Evolutionary conservation across 2,888 invertebrate genomes (phyloP), one percentile per base, ranked within the genome.

Genomic region (Macrostomum cliftonense): DNA sequence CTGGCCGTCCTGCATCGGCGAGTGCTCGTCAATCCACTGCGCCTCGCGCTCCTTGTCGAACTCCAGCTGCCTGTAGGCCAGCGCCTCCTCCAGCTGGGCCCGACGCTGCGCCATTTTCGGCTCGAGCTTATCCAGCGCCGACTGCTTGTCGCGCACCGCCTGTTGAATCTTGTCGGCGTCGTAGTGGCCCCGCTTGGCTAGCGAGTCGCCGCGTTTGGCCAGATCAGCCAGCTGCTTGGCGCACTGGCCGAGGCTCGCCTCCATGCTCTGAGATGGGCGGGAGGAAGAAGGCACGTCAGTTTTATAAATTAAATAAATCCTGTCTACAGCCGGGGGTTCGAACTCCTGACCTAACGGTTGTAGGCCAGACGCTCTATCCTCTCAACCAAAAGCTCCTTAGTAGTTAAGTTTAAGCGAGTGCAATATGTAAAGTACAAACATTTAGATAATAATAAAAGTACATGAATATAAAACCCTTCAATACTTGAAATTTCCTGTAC

Each of bases 141-240:
- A 9, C 28, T 81, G 78, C 59, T 85, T 78, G 21, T 77, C 77
- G 52, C 79, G 76, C 48, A 84, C 83, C 56, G 82, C 80, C 53
- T 79, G 76, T 59, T 81, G 75, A 55, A 95, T 89, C 56, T 82
- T 81, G 1, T 77, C 79, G 1, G 86, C 82, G 73, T 93, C 91
- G 71, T 91, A 95, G 72, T 95, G 93, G 0, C 87, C 91, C 52
- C 83, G 84, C 36, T 85, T 81, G 0, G 82, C 84, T 79, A 95
- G 81, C 70, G 87, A 83, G 55, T 83, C 79, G 11, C 89, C 65
- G 44, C 81, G 78, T 0, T 77, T 77, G 0, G 81, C 79, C 13
- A 91, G 75, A 50, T 81, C 79, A 37, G 77, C 76, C 1, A 89
- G 81, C 57, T 83, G 81, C 54, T 79, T 79, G 61, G 83, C 80